phyloP scores from a whole-genome alignment of 2,888 invertebrate species.

The Cataglyphis livida region DNA sequence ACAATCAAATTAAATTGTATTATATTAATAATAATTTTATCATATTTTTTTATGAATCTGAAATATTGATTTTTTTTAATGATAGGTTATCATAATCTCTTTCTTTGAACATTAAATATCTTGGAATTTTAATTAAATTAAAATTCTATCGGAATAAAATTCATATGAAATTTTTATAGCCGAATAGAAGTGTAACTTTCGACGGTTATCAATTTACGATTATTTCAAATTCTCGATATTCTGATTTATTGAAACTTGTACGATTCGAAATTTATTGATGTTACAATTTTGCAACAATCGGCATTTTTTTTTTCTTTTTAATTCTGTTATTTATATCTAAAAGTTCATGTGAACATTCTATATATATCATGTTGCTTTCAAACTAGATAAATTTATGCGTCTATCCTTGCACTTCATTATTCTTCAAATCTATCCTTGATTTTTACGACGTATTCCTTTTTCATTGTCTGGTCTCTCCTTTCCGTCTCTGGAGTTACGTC shows the following conservation, averaged over 20 bases:
- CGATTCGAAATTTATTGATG: not conserved
- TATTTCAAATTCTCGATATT: not conserved
- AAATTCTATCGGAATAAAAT: not conserved
- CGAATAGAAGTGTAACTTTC: not conserved
- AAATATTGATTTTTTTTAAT: not conserved
- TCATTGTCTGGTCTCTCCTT: slow-evolving; percentile 29
- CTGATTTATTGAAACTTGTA: not conserved
- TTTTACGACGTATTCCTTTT: slow-evolving; percentile 37
- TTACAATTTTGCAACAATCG: not conserved
- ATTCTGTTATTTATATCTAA: not conserved
- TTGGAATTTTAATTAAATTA: not conserved
- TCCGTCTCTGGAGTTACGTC: slow-evolving; percentile 15
- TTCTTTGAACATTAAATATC: not conserved
- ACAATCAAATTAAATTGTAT: not conserved
- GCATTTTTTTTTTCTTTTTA: not conserved
- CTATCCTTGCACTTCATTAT: slow-evolving; percentile 30
- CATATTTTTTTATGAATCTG: not conserved
- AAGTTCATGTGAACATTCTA: not conserved
- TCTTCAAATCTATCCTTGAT: slow-evolving; percentile 18
- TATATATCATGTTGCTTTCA: slow-evolving; percentile 22
- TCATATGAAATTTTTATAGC: not conserved
- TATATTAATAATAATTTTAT: not conserved
- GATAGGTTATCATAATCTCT: not conserved
- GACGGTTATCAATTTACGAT: not conserved
- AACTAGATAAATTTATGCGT: slow-evolving; percentile 64